These are phyloP conservation scores for Sandelia bainsii DNA, from an alignment of 2,797 vertebrate genomes.

Conservation along the genomic window DNA sequence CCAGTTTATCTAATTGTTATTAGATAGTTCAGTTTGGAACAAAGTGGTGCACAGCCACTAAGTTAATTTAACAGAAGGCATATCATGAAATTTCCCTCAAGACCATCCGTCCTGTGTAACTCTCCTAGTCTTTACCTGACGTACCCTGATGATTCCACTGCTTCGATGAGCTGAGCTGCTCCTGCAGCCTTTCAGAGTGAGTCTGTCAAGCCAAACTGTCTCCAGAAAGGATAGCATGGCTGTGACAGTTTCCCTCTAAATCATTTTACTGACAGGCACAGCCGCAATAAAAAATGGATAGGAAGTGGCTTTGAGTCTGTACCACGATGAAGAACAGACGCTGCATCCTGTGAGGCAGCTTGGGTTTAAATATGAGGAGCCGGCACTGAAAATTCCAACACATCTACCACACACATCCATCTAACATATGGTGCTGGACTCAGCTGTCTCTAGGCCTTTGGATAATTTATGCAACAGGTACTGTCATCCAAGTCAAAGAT, in stretches of 20 bases:
- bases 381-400: constrained; percentile 28
- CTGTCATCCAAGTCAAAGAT: constrained; percentile 64
- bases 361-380: constrained; percentile 16
- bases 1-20: background rate
- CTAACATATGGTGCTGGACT: constrained; percentile 50
- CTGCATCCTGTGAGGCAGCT: constrained; percentile 26
- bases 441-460: constrained; percentile 49
- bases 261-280: constrained; percentile 62
- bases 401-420: constrained; percentile 31
- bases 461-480: constrained; percentile 71
- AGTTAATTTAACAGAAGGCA: constrained; percentile 4
- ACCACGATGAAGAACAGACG: constrained; percentile 37
- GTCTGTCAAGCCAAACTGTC: constrained; percentile 68
- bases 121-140: constrained; percentile 51
- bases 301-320: constrained; percentile 44
- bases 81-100: constrained; percentile 16
- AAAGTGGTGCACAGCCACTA: background rate
- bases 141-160: constrained; percentile 54
- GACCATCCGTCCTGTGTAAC: constrained; percentile 15
- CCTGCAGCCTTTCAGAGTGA: constrained; percentile 52
- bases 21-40: background rate
- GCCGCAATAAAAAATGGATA: constrained; percentile 65
- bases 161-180: constrained; percentile 51
- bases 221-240: constrained; percentile 53
- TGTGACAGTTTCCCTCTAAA: constrained; percentile 39